Base-by-base conservation (phyloP, 35 echinoderm and acorn worm species). In the Diadema setosum region DNA sequence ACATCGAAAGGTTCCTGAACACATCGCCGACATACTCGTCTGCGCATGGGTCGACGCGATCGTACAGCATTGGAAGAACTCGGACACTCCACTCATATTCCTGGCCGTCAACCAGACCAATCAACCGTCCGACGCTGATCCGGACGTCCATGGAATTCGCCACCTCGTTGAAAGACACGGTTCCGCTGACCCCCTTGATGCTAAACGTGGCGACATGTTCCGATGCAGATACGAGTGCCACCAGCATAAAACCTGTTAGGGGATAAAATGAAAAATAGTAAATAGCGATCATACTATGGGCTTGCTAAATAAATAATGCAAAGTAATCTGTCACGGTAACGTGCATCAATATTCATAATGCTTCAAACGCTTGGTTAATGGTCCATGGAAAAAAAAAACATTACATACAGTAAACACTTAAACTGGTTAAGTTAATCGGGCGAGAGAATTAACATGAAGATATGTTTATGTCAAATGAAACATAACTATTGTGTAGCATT, bases 51-150 rank as follows among this genome's bases (percentile, higher is more conserved):
- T 70, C 46, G 21, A 76, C 70, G 36, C 65, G 58, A 44, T 92
- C 90, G 90, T 96, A 96, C 55, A 96, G 23, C 84, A 87, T 96
- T 49, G 94, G 94, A 42, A 80, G 64, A 18, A 87, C 35, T 27
- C 82, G 89, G 18, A 96, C 64, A 34, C 29, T 78, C 89, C 89
- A 96, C 24, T 45, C 23, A 58, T 87, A 96, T 3, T 2, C 37
- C 50, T 89, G 67, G 12, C 82, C 56, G 39, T 52, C 57, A 1
- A 40, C 4, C 18, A 94, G 81, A 39, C 78, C 52, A 21, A 73
- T 86, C 6, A 67, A 2, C 1, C 78, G 60, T 50, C 45, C 35
- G 18, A 91, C 42, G 1, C 34, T 12, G 27, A 83, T 88, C 0
- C 65, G 59, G 17, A 58, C 41, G 2, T 29, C 43, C 33, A 40